Base-by-base conservation (phyloP, 2,797 vertebrate genomes). In the Phalloptychus januarius region DNA sequence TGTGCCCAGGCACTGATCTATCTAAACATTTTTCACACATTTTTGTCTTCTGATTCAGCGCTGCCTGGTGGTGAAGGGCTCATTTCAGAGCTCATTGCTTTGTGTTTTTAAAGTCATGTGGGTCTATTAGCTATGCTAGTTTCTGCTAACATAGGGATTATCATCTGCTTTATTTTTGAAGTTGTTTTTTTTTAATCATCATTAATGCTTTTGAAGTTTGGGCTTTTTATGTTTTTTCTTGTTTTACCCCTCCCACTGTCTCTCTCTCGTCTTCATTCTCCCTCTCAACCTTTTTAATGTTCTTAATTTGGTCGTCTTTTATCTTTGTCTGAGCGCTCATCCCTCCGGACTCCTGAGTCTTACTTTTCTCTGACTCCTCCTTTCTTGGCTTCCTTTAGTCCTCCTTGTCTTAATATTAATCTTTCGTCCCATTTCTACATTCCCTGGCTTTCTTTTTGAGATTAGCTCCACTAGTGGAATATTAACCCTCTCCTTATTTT, bases 391-490 rank as follows among this genome's bases (percentile, higher is more conserved):
- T 75, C 44, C 48, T 12, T 67, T 63, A 12, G n/a, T 18, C 65
- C 15, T 83, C 20, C 76, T 72, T 85, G 79, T 88, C 85, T 85
- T 83, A 77, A 74, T 83, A 72, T 82, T 82, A 84, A 83, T 81
- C 82, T 87, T 65, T 76, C 61, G 81, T 67, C 54, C 81, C 48
- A 54, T 79, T 82, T 72, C 31, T 74, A 38, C 78, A 38, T 72
- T 81, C 75, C 71, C 42, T 36, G n/a, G 16, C 79, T 33, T 71
- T 71, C 72, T 63, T 42, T 78, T 78, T 90, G 91, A 95, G 94
- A 95, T 96, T 96, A 95, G 82, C 69, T 75, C 58, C 84, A 92
- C 90, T 94, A 94, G 92, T 91, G 90, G 92, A 94, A 93, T 93
- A 93, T 93, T 94, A 90, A 91, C 89, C 89, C 87, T 88, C 89